Evolutionary conservation across 2,797 vertebrate species (phyloP), one percentile per base, ranked within the genome.

Genomic region (Cryptoprocta ferox): DNA sequence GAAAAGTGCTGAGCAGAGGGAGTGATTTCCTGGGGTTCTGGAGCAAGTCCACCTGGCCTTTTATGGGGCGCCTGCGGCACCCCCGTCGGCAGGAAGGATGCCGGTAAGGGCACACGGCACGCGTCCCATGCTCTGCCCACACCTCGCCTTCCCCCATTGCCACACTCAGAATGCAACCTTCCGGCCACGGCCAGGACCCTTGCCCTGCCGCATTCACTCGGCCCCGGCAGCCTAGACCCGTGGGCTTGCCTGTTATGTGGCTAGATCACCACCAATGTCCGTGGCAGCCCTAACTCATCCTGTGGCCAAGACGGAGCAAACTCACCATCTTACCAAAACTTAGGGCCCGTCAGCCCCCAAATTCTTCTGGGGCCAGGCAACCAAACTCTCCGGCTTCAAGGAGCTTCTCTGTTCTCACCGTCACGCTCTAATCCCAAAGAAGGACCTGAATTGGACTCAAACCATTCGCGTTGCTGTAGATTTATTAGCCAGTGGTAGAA

Each of bases 401-500:
- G 19, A 42, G 28, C 19, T 15, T 18, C n/a, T 65, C 71, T 6
- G 3, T 18, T 26, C 48, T 78, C 4, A 5, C 68, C 4, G 5
- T 19, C 14, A n/a, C 3, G 4, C 42, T 66, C 66, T n/a, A 73
- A 81, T n/a, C 32, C 79, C 85, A 35, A 63, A 86, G 66, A 76
- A 80, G 14, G 37, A 19, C 28, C 45, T 26, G 12, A 16, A 3
- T 39, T 1, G 83, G 32, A 53, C 15, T 19, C 56, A n/a, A 2
- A 18, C 1, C 56, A 26, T 21, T 18, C 18, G 35, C n/a, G 26
- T 84, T 70, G 84, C 89, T 92, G 53, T 45, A 37, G 59, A 50
- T 98, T 97, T 98, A 96, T 95, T 97, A 70, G 45, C 39, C 59
- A 42, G n/a, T 48, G 42, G 76, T 13, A n/a, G 83, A 42, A 80